Evolutionary conservation across 2,888 invertebrate genomes (phyloP).

Genomic region (Apotomis capreana): DNA sequence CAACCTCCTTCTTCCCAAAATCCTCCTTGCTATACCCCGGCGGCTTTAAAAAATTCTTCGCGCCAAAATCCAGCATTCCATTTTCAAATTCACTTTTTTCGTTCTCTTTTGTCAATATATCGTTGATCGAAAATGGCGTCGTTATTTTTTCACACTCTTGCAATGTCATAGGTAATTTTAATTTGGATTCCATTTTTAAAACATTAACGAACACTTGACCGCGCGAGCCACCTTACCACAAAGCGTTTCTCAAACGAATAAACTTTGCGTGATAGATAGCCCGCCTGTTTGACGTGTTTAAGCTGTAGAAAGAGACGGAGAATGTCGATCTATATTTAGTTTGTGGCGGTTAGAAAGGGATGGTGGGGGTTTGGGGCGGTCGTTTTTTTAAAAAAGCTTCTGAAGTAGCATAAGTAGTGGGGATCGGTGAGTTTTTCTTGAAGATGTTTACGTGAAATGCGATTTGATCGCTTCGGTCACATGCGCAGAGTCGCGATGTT

Average conservation of each 20-base stretch:
- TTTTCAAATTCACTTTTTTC: slow-evolving; percentile 76
- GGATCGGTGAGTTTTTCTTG: slow-evolving; percentile 82
- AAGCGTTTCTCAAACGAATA: slow-evolving; percentile 81
- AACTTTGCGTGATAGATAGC: slow-evolving; percentile 79
- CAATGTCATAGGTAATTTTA: slow-evolving; percentile 66
- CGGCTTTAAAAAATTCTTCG: slow-evolving; percentile 66
- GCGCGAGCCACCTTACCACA: slow-evolving; percentile 75
- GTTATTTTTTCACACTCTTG: slow-evolving; percentile 77
- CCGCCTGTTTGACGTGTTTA: slow-evolving; percentile 75
- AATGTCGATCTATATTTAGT: slow-evolving; percentile 41
- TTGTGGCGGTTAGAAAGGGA: slow-evolving; percentile 56
- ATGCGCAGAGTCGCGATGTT: slow-evolving; percentile 55
- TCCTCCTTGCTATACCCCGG: slow-evolving; percentile 60
- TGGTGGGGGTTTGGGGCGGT: slow-evolving; percentile 61
- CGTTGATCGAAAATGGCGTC: slow-evolving; percentile 89
- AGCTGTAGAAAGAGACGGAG: slow-evolving; percentile 73
- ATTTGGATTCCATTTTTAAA: slow-evolving; percentile 74
- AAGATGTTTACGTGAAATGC: slow-evolving; percentile 81
- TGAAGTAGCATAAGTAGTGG: slow-evolving; percentile 81
- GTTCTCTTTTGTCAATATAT: slow-evolving; percentile 85
- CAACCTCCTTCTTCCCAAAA: slow-evolving; percentile 68
- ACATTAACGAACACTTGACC: slow-evolving; percentile 63
- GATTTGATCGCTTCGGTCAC: slow-evolving; percentile 76
- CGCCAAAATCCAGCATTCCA: slow-evolving; percentile 72
- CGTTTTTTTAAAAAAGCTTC: slow-evolving; percentile 79